These are phyloP conservation scores for Neolamprologus fasciatus DNA, from an alignment of 2,113 vertebrate species.

Conservation along the genomic window DNA sequence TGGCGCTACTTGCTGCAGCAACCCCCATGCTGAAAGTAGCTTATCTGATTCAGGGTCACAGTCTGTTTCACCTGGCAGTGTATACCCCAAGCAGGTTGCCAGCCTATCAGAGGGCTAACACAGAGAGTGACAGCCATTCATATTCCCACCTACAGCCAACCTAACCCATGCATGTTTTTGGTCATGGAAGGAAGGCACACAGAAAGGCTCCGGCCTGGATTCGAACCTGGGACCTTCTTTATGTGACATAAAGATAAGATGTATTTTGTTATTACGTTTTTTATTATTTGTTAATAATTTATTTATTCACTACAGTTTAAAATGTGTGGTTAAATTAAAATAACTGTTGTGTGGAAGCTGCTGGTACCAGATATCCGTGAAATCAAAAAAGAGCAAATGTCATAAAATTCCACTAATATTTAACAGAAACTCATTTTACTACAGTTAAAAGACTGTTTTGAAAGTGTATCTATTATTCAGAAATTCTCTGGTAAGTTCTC, in stretches of 20 bases:
- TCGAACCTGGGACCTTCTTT: neutral
- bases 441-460: neutral
- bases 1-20: neutral
- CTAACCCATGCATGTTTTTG: neutral
- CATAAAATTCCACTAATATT: neutral
- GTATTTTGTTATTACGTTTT: neutral
- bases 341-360: neutral
- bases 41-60: neutral
- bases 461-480: neutral
- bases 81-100: neutral
- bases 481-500: neutral
- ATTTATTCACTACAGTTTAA: neutral
- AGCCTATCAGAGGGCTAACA: neutral
- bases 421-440: neutral
- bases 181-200: neutral
- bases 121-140: neutral
- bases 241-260: neutral
- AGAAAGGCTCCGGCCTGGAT: neutral
- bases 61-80: neutral
- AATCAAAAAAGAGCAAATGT: rapidly evolving
- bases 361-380: rapidly evolving
- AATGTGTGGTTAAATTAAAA: neutral
- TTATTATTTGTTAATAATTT: neutral
- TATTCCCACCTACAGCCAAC: neutral
- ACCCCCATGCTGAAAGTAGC: neutral